Base-by-base conservation (phyloP, 2,113 vertebrate species). In the Xiphophorus maculatus region DNA sequence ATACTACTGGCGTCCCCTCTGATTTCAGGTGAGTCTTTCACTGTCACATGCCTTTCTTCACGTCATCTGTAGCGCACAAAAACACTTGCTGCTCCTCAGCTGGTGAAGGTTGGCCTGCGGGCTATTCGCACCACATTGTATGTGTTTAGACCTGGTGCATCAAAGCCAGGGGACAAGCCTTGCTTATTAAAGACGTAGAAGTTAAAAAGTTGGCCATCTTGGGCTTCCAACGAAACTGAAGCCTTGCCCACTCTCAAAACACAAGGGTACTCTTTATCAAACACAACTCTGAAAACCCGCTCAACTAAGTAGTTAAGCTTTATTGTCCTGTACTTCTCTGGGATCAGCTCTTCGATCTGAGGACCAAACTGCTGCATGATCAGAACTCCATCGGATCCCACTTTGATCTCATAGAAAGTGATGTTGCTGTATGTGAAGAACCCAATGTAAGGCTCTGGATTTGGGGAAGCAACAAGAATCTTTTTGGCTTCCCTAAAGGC, bases 291-390 rank as follows among this genome's bases (percentile, higher is more conserved):
- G 90, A 98, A 98, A 58, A 97, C 93, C 0, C 96, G 94, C 5
- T 97, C 96, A 28, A 96, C 94, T 84, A 99, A 87, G 78, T 96
- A 97, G 82, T 96, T 96, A 30, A 98, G 94, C 74, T 92, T 93
- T 80, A 98, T 96, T 29, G 95, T 97, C 74, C 95, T 92, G 78
- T 96, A 98, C 11, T 91, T 95, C 11, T 96, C 92, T 0, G 97
- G 97, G 63, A 98, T 96, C 69, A 96, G 87, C 76, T 95, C 90
- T 78, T 98, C 96, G 2, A 96, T 95, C 0, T 96, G 97, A 22
- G 97, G 96, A 15, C 97, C 97, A 73, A 98, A 98, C 87, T 98
- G 97, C 84, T 96, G 96, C 96, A 98, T 96, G 76, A 93, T 73
- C 68, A 99, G 92, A 73, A 97, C 95, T 3, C 96, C 95, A 0